phyloP scores from a whole-genome alignment of 2,797 vertebrate genomes.

The Distichodus sexfasciatus region DNA sequence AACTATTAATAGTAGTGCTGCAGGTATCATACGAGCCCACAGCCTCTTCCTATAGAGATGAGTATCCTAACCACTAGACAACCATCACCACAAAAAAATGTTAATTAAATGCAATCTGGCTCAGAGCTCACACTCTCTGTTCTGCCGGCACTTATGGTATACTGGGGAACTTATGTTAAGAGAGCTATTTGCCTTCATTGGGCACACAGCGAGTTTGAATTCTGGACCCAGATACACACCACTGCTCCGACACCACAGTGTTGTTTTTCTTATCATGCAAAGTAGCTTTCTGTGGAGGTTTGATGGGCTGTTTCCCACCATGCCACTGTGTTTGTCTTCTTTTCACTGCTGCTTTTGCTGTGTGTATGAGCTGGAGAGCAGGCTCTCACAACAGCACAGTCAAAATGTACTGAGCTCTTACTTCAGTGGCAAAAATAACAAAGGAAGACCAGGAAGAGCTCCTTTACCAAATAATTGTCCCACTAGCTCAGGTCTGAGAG shows the following conservation, averaged over 20 bases:
- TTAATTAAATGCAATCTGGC: no score
- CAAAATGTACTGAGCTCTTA: neutral
- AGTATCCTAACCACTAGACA: no score
- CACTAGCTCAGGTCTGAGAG: no score
- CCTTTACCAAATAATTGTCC: no score
- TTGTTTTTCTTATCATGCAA: slow-evolving; percentile 15
- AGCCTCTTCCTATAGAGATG: no score
- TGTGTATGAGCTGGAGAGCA: neutral
- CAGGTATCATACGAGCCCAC: no score
- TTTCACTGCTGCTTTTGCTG: slow-evolving; percentile 2
- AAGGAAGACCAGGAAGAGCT: neutral
- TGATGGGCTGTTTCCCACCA: slow-evolving; percentile 7
- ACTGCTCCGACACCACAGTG: no score
- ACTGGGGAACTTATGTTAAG: neutral
- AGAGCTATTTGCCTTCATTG: neutral
- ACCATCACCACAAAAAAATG: no score
- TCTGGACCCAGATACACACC: neutral
- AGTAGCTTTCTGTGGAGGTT: slow-evolving; percentile 2
- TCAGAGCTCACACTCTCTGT: no score
- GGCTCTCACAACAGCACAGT: slow-evolving; percentile 17
- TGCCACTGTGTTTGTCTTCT: slow-evolving; percentile 20
- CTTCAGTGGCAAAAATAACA: neutral
- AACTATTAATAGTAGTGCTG: no score
- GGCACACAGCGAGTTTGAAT: neutral
- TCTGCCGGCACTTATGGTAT: no score